Evolutionary conservation across 2,113 vertebrate species (phyloP).

Genomic region (Dascyllus trimaculatus): DNA sequence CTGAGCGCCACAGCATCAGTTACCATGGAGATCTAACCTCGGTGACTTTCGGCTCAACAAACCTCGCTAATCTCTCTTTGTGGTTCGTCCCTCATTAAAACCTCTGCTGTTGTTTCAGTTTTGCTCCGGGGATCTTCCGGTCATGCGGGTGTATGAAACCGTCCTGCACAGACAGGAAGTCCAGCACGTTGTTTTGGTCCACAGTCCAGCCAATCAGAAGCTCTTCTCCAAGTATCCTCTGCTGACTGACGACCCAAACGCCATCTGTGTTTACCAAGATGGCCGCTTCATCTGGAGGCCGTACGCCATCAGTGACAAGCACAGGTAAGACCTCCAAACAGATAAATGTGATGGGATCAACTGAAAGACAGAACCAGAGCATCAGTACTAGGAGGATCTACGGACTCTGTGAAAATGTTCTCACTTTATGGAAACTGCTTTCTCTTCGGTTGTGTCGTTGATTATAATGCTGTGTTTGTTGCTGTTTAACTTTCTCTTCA

Average conservation of each 20-base stretch:
- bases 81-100: neutral
- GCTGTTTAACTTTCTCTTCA: neutral
- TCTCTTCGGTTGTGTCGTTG: too few species aligned
- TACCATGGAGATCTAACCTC: too few species aligned
- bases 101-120: neutral
- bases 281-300: conserved; percentile 40
- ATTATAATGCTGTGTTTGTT: neutral
- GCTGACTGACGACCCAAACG: conserved; percentile 15
- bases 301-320: conserved; percentile 37
- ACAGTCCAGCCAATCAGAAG: conserved; percentile 9
- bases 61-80: too few species aligned
- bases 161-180: conserved; percentile 32
- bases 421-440: too few species aligned
- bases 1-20: too few species aligned
- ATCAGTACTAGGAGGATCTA: too few species aligned
- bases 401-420: too few species aligned
- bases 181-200: conserved; percentile 37
- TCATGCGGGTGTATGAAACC: conserved; percentile 19
- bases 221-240: neutral
- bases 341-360: neutral
- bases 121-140: neutral
- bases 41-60: too few species aligned
- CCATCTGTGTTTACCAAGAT: conserved; percentile 27
- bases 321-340: conserved; percentile 17
- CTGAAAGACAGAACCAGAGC: too few species aligned